Evolutionary conservation across 1,140 invertebrate species (phyloP).

Genomic region (Drosophila nannoptera): DNA sequence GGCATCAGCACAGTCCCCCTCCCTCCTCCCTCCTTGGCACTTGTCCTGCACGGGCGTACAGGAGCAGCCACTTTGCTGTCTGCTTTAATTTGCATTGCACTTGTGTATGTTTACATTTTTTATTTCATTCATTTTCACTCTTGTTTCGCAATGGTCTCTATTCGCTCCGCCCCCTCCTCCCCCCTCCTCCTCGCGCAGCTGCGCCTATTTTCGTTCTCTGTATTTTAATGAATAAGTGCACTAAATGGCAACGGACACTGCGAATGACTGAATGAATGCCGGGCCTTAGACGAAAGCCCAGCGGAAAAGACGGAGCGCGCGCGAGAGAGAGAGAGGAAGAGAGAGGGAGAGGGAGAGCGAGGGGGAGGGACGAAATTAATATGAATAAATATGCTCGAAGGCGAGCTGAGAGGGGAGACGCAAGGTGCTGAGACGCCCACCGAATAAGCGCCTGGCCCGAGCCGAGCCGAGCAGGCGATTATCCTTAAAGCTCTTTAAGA

Average conservation of each 20-base stretch:
- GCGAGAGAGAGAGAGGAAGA: neutral
- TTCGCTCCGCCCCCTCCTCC: too few species aligned
- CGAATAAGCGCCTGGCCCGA: neutral
- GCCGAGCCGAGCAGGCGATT: neutral
- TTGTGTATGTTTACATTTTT: conserved; percentile 77
- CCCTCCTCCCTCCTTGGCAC: neutral
- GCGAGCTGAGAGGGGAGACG: neutral
- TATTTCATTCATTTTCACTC: conserved; percentile 76
- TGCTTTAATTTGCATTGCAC: conserved; percentile 77
- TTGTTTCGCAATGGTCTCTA: conserved; percentile 50
- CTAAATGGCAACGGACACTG: conserved; percentile 65
- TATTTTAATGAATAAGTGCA: conserved; percentile 77
- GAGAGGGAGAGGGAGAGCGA: neutral
- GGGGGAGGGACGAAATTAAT: conserved; percentile 9
- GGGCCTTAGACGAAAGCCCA: conserved; percentile 49
- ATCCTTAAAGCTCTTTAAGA: neutral
- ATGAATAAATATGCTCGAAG: conserved; percentile 50
- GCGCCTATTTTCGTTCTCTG: conserved; percentile 28
- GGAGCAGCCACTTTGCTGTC: conserved; percentile 72
- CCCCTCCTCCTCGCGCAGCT: neutral
- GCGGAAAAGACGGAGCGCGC: neutral
- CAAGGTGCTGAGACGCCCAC: neutral
- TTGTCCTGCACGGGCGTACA: conserved; percentile 11
- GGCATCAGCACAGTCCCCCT: conserved; percentile 20
- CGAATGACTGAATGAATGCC: conserved; percentile 66